A percentile compares a stretch with the other conserved stretches of the same genome.
These are phyloP conservation scores for Coleophora deauratella DNA, from an alignment of 2,888 invertebrate genomes.

Conservation along the genomic window DNA sequence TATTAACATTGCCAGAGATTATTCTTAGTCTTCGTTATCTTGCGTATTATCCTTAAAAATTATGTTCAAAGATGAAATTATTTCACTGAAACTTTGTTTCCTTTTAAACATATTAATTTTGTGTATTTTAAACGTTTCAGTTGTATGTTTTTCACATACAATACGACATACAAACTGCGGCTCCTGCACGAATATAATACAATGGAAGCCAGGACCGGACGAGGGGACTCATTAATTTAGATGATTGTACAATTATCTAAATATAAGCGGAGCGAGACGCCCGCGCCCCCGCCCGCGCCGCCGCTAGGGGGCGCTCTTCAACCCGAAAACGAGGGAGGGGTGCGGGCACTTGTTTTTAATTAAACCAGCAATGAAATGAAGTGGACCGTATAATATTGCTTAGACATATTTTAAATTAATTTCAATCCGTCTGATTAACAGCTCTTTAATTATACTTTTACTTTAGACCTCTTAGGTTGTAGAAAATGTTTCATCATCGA, in stretches of 20 bases:
- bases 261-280: slow-evolving; percentile 72
- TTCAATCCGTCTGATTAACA: slow-evolving; percentile 50
- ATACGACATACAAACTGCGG: slow-evolving; percentile 16
- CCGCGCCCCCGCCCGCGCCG: slow-evolving; percentile 50
- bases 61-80: too few relatives aligned
- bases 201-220: slow-evolving; percentile 68
- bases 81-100: too few relatives aligned
- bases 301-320: slow-evolving; percentile 60
- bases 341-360: slow-evolving; percentile 73
- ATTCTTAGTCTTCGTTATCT: slow-evolving; percentile 34
- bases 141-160: too few relatives aligned
- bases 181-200: slow-evolving; percentile 57
- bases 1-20: slow-evolving; percentile 50
- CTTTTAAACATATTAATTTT: too few relatives aligned
- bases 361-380: slow-evolving; percentile 74
- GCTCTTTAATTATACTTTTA: too few relatives aligned
- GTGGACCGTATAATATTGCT: slow-evolving; percentile 74
- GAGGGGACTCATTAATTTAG: slow-evolving; percentile 74
- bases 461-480: too few relatives aligned
- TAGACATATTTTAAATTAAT: slow-evolving; percentile 73
- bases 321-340: slow-evolving; percentile 68
- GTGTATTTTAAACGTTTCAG: too few relatives aligned
- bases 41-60: slow-evolving; percentile 12
- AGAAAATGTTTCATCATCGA: neutral
- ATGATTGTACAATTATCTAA: slow-evolving; percentile 76